Evolutionary conservation across 2,113 vertebrate genomes (phyloP).

Genomic region (Cinclus mexicanus): DNA sequence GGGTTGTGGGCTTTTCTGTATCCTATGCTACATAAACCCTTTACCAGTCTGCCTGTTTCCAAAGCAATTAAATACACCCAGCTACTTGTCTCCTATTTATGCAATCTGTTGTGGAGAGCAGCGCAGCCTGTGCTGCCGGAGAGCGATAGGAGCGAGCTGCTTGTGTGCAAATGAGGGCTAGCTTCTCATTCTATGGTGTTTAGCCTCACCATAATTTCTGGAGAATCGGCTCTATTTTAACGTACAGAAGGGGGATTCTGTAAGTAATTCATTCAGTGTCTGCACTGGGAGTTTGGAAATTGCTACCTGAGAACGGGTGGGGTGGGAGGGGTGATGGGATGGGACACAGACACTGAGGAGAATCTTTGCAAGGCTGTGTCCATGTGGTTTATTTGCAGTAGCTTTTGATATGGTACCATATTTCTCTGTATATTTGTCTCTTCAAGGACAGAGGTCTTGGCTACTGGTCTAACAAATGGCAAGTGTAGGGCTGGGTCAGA

Average conservation of each 20-base stretch:
- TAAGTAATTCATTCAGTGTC: background rate
- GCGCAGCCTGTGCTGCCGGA: background rate
- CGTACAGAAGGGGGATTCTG: background rate
- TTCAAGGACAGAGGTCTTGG: background rate
- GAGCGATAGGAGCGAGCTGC: background rate
- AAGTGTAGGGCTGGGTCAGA: background rate
- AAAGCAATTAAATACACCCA: slow-evolving; percentile 15
- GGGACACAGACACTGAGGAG: background rate
- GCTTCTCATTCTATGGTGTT: background rate
- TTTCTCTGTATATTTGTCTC: background rate
- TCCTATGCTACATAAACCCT: slow-evolving; percentile 24
- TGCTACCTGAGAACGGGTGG: background rate
- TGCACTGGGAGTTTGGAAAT: background rate
- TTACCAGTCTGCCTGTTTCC: background rate
- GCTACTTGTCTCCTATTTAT: background rate
- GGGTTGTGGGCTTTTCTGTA: background rate
- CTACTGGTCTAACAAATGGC: background rate
- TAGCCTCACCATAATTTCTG: background rate
- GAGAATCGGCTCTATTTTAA: background rate
- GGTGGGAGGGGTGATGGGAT: background rate
- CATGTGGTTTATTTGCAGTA: background rate
- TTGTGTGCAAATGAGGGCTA: background rate
- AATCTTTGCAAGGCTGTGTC: background rate
- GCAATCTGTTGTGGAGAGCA: background rate
- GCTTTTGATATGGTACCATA: background rate